These are phyloP conservation scores for Drosophila saltans DNA, from an alignment of 1,140 invertebrate species.

Conservation along the genomic window DNA sequence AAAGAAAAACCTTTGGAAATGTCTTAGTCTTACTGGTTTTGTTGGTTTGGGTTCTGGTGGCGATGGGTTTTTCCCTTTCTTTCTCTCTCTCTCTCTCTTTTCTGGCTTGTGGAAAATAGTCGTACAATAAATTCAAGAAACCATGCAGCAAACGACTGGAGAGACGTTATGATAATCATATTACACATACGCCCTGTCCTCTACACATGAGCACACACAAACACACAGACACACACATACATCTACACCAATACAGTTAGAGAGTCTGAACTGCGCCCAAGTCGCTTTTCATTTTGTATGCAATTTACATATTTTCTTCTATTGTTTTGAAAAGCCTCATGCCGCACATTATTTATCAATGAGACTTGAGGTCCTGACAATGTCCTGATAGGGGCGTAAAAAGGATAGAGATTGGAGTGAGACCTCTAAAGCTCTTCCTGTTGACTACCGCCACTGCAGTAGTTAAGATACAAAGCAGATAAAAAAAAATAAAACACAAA, in stretches of 20 bases:
- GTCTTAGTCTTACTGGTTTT: neutral
- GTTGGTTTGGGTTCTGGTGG: slow-evolving; percentile 1
- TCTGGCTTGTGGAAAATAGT: slow-evolving; percentile 25
- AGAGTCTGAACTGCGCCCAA: slow-evolving; percentile 22
- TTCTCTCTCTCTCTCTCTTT: neutral
- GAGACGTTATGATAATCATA: slow-evolving; percentile 67
- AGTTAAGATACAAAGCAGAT: neutral
- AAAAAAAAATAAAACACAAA: neutral
- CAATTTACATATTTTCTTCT: slow-evolving; percentile 67
- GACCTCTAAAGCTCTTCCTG: slow-evolving; percentile 5
- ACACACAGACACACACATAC: neutral
- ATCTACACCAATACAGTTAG: neutral
- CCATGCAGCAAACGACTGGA: slow-evolving; percentile 35
- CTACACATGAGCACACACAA: slow-evolving; percentile 16
- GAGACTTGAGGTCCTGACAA: slow-evolving; percentile 24
- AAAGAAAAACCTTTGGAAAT: slow-evolving; percentile 11
- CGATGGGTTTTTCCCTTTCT: slow-evolving; percentile 24
- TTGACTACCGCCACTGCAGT: slow-evolving; percentile 7
- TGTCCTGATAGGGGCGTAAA: slow-evolving; percentile 25
- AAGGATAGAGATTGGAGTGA: slow-evolving; percentile 9
- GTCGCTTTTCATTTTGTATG: slow-evolving; percentile 37
- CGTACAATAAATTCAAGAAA: slow-evolving; percentile 53
- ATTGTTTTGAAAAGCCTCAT: slow-evolving; percentile 67
- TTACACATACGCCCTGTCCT: slow-evolving; percentile 57
- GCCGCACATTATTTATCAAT: slow-evolving; percentile 51